Conservation (phyloP, 37 sponge, comb jelly and placozoan genomes). For the Dysidea cf. avara region DNA sequence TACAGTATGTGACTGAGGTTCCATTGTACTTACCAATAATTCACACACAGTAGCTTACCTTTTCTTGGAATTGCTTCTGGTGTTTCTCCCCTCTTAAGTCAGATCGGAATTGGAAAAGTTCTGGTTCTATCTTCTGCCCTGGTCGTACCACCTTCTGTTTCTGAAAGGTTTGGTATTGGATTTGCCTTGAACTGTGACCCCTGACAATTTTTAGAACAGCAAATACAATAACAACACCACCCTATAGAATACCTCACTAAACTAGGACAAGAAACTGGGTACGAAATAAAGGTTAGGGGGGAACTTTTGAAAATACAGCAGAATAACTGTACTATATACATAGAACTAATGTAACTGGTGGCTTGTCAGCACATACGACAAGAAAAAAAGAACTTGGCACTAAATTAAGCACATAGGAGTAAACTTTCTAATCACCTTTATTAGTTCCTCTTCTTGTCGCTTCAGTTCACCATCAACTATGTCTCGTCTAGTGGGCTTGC, state of each 20-base stretch:
- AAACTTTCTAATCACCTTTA: constrained; percentile 2
- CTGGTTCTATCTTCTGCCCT: constrained; percentile 15
- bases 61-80: constrained; percentile 28
- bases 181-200: constrained; percentile 55
- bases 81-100: constrained; percentile 51
- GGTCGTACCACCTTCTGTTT: constrained; percentile 5
- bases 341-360: too few species aligned
- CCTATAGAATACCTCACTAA: neutral
- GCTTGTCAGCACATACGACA: too few species aligned
- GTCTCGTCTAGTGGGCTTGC: constrained; percentile 34
- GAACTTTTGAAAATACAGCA: too few species aligned
- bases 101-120: constrained; percentile 58
- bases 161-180: constrained; percentile 34
- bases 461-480: neutral
- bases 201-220: constrained; percentile 8
- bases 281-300: neutral
- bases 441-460: constrained; percentile 5
- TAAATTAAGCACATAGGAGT: neutral
- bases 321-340: too few species aligned
- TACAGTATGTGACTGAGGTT: too few species aligned
- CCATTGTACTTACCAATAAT: too few species aligned
- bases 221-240: neutral
- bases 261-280: neutral
- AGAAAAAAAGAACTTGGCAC: neutral
- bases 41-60: too few species aligned